Conservation (phyloP, 2,797 vertebrate species). For the Adrianichthys oophorus region DNA sequence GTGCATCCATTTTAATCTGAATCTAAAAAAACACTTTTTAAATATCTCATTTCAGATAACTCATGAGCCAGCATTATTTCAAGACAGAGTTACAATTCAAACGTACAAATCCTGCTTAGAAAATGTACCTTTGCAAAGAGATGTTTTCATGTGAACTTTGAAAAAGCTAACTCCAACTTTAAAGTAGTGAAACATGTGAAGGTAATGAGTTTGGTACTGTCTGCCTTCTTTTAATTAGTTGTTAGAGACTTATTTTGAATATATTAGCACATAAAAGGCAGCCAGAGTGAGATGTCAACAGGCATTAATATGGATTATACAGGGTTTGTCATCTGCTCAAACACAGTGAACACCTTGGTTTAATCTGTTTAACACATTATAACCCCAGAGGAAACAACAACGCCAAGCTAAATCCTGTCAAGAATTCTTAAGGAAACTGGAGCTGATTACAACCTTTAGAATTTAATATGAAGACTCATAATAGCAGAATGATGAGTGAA, state of each 20-base stretch:
- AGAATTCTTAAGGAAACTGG: constrained; percentile 14
- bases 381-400: constrained; percentile 21
- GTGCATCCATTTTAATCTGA: too few relatives aligned
- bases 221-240: constrained; percentile 64
- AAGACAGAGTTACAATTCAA: too few relatives aligned
- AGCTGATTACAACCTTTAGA: constrained; percentile 18
- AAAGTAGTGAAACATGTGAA: constrained; percentile 42
- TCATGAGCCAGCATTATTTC: too few relatives aligned
- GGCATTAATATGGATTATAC: constrained; percentile 58
- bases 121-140: too few relatives aligned
- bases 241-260: constrained; percentile 56
- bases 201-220: constrained; percentile 58
- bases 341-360: constrained; percentile 48
- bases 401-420: constrained; percentile 5
- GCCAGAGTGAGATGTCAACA: constrained; percentile 52
- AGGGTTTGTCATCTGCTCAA: constrained; percentile 39
- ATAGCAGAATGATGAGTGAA: not conserved
- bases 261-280: constrained; percentile 52
- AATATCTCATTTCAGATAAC: too few relatives aligned
- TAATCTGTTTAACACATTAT: constrained; percentile 36
- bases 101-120: too few relatives aligned
- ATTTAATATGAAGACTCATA: constrained; percentile 4
- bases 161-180: constrained; percentile 36
- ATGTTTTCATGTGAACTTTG: not conserved
- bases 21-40: too few relatives aligned